These are phyloP conservation scores for Tachycineta bicolor DNA, from an alignment of 2,113 vertebrate genomes.

Conservation along the genomic window DNA sequence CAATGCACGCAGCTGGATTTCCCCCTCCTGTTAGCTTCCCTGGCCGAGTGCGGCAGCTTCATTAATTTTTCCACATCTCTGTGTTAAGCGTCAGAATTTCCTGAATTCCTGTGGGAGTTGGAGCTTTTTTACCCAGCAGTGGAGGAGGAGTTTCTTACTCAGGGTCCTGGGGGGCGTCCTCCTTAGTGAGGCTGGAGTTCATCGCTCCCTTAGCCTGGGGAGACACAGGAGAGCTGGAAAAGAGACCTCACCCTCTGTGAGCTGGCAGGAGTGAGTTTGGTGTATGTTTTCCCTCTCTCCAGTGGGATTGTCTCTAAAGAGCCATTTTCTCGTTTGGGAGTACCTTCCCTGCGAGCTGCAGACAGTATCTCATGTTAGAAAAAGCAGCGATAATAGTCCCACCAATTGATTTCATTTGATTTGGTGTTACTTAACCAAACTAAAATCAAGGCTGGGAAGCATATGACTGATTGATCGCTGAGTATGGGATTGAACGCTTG, in stretches of 20 bases:
- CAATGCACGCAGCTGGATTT: not conserved
- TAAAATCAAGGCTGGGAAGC: not conserved
- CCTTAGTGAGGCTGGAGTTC: not conserved
- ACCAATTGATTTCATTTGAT: not conserved
- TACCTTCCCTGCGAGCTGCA: not conserved
- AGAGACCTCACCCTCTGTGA: not conserved
- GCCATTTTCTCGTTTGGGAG: not conserved
- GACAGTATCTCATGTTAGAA: not conserved
- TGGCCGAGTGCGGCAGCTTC: not conserved
- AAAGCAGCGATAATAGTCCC: not conserved
- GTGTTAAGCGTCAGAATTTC: conserved; percentile 4
- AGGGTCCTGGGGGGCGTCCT: not conserved
- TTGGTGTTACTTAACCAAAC: not conserved
- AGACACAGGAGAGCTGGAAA: not conserved
- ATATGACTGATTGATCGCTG: not conserved
- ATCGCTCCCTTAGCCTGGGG: not conserved
- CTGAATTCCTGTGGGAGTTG: not conserved
- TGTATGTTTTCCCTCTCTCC: not conserved
- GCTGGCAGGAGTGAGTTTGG: not conserved
- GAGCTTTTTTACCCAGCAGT: not conserved
- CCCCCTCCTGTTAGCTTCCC: not conserved
- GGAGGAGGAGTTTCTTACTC: not conserved
- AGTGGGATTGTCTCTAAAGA: not conserved
- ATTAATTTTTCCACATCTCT: conserved; percentile 42
- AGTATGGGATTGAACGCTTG: not conserved